Base-by-base conservation (phyloP, 2,113 vertebrate genomes). In the Peromyscus californicus region DNA sequence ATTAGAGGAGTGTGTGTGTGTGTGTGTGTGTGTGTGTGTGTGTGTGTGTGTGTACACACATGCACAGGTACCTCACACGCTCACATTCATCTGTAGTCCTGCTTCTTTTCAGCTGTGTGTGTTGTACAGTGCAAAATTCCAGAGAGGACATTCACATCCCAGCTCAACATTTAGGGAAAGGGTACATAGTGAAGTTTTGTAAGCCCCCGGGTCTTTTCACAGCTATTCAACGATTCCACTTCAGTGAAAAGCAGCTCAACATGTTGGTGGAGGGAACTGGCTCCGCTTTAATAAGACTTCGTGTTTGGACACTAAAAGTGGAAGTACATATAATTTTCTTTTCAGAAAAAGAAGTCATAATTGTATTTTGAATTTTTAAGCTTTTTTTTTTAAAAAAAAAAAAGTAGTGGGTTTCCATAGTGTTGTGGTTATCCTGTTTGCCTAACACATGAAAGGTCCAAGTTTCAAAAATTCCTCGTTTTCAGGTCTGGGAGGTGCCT, bases 191-290 rank as follows among this genome's bases (percentile, higher is more conserved):
- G 29, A 21, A 70, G 83, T 45, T 61, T 67, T 63, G 24, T 7
- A 33, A 76, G 19, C 26, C n/a, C 31, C 0, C 1, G 16, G 31
- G 22, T 61, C 31, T 63, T 24, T 16, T 39, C 82, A 48, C 24
- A 48, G 21, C 4, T 16, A 4, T 15, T 33, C 16, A 7, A 1
- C 48, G 42, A 19, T 75, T 87, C 39, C 15, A 10, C 57, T 9
- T 26, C 2, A 63, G 86, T 15, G 19, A 29, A 15, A 51, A 72
- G 26, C 42, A 72, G 24, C 21, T 45, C 4, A 11, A 76, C 31
- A 33, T 22, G 6, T 8, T 5, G 36, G 8, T 5, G 4, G 16
- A 22, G 12, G 5, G 4, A 36, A 0, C 0, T 24, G 67, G 51
- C 48, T 15, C 1, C 6, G 15, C n/a, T 57, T 31, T 42, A n/a